Conservation (phyloP, 2,797 vertebrate species). For the Furcifer pardalis region DNA sequence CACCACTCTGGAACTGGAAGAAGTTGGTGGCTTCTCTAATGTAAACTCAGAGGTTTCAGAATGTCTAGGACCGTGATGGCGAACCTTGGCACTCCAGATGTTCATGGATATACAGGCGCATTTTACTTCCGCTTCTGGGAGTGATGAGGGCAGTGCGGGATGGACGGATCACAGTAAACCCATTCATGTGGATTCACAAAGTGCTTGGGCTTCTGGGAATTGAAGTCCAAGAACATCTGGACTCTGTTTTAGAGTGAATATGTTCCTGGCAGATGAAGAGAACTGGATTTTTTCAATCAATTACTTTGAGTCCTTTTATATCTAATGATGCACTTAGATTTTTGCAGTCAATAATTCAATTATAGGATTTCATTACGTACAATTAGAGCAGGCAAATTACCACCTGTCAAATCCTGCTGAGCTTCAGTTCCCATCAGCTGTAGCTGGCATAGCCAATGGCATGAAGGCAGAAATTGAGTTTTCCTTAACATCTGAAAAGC, state of each 20-base stretch:
- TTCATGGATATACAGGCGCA: too few relatives aligned
- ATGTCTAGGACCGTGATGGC: too few relatives aligned
- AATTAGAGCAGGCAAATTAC: neutral
- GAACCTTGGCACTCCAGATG: too few relatives aligned
- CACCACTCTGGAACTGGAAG: neutral
- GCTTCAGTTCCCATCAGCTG: neutral
- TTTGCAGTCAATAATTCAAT: conserved; percentile 16
- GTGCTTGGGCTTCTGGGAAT: too few relatives aligned
- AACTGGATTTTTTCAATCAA: neutral
- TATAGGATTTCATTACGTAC: neutral
- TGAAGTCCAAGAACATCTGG: too few relatives aligned
- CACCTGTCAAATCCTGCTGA: neutral
- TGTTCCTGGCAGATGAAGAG: neutral
- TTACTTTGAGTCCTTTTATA: rapidly evolving
- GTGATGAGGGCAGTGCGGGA: too few relatives aligned
- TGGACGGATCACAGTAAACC: too few relatives aligned
- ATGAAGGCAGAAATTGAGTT: neutral
- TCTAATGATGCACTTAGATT: neutral
- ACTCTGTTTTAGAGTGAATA: neutral
- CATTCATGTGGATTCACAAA: too few relatives aligned
- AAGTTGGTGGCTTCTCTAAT: neutral
- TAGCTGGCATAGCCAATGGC: neutral
- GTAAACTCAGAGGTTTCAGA: neutral
- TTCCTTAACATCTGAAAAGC: neutral
- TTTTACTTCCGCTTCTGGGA: too few relatives aligned